Evolutionary conservation across 2,888 invertebrate species (phyloP).

Genomic region (Vannuccia rotundouncinata): DNA sequence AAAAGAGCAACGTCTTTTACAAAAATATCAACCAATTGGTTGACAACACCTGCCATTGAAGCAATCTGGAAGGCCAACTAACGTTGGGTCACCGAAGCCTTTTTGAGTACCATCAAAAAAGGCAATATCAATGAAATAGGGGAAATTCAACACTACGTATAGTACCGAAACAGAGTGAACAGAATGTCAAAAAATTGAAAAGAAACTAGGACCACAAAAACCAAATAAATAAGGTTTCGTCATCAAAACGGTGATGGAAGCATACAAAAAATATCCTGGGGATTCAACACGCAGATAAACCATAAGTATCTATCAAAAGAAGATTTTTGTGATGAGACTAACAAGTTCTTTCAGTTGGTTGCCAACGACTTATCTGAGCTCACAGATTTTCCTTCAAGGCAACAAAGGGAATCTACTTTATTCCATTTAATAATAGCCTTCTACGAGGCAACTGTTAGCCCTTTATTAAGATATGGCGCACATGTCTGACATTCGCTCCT

Average conservation of each 20-base stretch:
- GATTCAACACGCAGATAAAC: conserved; percentile 15
- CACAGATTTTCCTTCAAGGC: conserved; percentile 8
- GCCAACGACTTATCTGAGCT: conserved; percentile 21
- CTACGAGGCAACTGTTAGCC: neutral
- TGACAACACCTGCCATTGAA: conserved; percentile 26
- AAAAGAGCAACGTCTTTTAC: conserved; percentile 13
- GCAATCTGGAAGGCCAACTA: conserved; percentile 15
- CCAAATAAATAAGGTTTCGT: conserved; percentile 24
- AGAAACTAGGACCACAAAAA: conserved; percentile 23
- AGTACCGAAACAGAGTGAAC: conserved; percentile 17
- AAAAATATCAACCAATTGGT: conserved; percentile 15
- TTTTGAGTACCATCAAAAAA: conserved; percentile 21
- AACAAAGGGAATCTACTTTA: neutral
- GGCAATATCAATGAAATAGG: conserved; percentile 6
- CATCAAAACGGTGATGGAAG: conserved; percentile 13
- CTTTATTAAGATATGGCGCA: neutral
- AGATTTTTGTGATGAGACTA: conserved; percentile 13
- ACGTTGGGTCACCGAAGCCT: conserved; percentile 17
- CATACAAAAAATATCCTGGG: conserved; percentile 20
- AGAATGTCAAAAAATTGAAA: conserved; percentile 24
- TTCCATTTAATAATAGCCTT: neutral
- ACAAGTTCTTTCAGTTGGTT: conserved; percentile 16
- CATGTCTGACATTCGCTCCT: neutral
- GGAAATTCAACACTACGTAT: conserved; percentile 13
- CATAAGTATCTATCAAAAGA: conserved; percentile 7